Percentiles rank a stretch among this genome's conserved stretches.
phyloP scores from a whole-genome alignment of 2,797 vertebrate genomes.

The Acrossocheilus fasciatus region DNA sequence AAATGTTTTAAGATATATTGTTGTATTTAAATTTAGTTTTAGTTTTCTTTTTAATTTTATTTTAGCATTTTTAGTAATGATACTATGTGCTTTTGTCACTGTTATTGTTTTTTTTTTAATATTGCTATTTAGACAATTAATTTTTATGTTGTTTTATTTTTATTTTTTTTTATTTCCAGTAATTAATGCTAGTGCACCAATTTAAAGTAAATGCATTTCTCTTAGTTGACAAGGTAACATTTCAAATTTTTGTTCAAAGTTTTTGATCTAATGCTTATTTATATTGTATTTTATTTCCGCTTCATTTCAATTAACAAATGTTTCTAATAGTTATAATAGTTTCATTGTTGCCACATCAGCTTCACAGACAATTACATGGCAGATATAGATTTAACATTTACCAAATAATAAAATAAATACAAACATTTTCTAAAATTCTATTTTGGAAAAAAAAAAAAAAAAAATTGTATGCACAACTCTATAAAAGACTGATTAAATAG shows the following conservation, averaged over 20 bases:
- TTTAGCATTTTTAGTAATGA: background rate
- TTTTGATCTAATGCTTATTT: background rate
- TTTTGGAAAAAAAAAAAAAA: background rate
- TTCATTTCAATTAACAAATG: background rate
- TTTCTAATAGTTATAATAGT: background rate
- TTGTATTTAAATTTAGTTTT: background rate
- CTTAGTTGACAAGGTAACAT: background rate
- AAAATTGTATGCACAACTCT: background rate
- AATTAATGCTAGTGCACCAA: background rate
- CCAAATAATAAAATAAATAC: background rate
- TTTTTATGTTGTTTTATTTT: background rate
- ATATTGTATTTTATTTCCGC: background rate
- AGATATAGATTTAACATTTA: background rate
- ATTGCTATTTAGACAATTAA: background rate
- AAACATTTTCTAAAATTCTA: background rate
- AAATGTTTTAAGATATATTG: background rate
- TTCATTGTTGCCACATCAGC: background rate
- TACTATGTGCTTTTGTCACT: background rate
- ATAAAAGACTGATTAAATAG: background rate
- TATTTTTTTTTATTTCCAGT: background rate
- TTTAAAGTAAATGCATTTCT: background rate
- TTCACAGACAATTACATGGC: background rate
- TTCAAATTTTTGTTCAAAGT: background rate
- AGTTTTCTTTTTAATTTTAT: background rate
- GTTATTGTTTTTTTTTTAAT: background rate